Percentiles rank a stretch among this genome's conserved stretches.
Conservation (phyloP, 1,140 invertebrate genomes). For the Zelostemma sp. region DNA sequence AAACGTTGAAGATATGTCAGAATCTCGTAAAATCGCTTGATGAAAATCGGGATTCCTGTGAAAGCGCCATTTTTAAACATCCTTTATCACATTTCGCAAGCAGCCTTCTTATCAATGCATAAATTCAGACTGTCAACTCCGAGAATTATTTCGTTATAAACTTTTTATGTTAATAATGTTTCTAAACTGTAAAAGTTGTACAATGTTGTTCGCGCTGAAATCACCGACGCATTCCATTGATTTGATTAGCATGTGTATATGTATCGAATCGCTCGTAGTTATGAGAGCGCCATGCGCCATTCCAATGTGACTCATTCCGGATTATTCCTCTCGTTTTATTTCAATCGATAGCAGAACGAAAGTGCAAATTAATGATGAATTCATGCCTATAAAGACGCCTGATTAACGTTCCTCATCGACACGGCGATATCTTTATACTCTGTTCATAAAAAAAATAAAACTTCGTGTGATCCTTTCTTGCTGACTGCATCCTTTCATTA, state of each 20-base stretch:
- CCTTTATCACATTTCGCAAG: not conserved
- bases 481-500: too few relatives aligned
- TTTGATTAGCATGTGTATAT: constrained; percentile 18
- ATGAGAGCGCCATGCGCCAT: constrained; percentile 20
- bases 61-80: too few relatives aligned
- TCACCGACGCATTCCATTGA: constrained; percentile 24
- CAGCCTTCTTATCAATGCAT: not conserved
- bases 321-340: constrained; percentile 42
- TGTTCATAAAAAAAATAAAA: too few relatives aligned
- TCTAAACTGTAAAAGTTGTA: not conserved
- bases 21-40: not conserved
- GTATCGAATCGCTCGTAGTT: constrained; percentile 8
- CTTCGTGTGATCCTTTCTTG: too few relatives aligned
- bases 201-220: constrained; percentile 17
- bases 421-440: too few relatives aligned
- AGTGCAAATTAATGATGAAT: constrained; percentile 19
- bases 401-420: too few relatives aligned
- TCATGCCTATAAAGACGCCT: too few relatives aligned
- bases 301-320: constrained; percentile 41
- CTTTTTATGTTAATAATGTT: not conserved
- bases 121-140: not conserved
- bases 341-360: constrained; percentile 11
- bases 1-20: too few relatives aligned
- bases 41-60: not conserved
- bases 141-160: not conserved